Percentiles rank a stretch among this genome's conserved stretches.
These are phyloP conservation scores for Myiozetetes cayanensis DNA, from an alignment of 2,113 vertebrate genomes.

Conservation along the genomic window DNA sequence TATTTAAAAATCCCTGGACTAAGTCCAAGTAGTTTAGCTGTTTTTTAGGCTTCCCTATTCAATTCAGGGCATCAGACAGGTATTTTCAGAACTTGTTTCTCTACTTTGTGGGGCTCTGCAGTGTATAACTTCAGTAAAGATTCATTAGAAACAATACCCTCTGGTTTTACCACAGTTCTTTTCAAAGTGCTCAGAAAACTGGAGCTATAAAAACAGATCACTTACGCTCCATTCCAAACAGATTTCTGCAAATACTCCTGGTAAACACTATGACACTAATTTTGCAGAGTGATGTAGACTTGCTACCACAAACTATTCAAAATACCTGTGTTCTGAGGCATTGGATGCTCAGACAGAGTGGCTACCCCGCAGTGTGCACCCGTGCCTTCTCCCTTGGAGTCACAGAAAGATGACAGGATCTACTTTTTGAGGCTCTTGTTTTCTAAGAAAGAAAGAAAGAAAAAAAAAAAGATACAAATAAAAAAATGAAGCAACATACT, in stretches of 20 bases:
- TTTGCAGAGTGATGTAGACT: not conserved
- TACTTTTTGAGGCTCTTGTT: slow-evolving; percentile 34
- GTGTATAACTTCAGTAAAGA: not conserved
- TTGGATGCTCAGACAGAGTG: not conserved
- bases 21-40: slow-evolving; percentile 5
- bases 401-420: slow-evolving; percentile 5
- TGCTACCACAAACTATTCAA: not conserved
- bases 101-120: not conserved
- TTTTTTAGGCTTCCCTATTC: not conserved
- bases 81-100: slow-evolving; percentile 43
- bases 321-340: slow-evolving; percentile 44
- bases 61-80: not conserved
- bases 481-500: not conserved
- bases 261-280: not conserved
- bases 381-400: slow-evolving; percentile 20
- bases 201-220: not conserved
- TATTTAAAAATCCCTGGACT: not conserved
- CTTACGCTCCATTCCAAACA: not conserved
- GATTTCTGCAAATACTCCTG: not conserved
- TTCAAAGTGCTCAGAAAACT: not conserved
- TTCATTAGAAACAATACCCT: not conserved
- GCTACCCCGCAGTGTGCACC: not conserved
- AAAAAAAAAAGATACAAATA: not conserved
- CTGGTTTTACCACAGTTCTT: not conserved
- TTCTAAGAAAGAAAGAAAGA: not conserved